Percentiles rank a stretch among this genome's conserved stretches.
phyloP scores from a whole-genome alignment of 2,797 vertebrate genomes.

The Enteromius paludinosus region DNA sequence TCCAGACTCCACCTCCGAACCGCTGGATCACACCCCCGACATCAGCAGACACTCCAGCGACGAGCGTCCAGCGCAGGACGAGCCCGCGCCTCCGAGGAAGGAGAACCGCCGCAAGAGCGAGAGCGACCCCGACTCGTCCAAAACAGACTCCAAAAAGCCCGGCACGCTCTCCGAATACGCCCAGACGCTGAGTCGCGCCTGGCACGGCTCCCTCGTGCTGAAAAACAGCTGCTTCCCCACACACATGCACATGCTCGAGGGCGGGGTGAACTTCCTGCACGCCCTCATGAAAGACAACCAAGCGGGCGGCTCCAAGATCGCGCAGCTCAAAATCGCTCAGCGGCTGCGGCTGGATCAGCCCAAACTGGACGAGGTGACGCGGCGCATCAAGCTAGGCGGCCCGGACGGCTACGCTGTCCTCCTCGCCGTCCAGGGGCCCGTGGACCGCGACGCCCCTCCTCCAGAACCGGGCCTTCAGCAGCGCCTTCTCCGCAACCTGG shows the following conservation, averaged over 20 bases:
- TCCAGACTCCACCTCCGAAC: conserved; percentile 83
- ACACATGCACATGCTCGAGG: conserved; percentile 93
- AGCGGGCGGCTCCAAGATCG: conserved; percentile 76
- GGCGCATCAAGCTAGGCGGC: conserved; percentile 91
- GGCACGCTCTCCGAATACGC: conserved; percentile 88
- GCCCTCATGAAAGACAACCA: conserved; percentile 86
- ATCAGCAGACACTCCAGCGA: conserved; percentile 61
- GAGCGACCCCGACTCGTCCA: conserved; percentile 61
- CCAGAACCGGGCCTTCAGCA: conserved; percentile 91
- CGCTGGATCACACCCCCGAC: conserved; percentile 81
- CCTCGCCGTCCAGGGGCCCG: conserved; percentile 88
- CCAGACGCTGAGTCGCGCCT: conserved; percentile 85
- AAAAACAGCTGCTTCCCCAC: conserved; percentile 99
- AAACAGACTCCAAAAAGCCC: conserved; percentile 69
- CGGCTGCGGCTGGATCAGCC: conserved; percentile 95
- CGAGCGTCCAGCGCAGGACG: conserved; percentile 72
- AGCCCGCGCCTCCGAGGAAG: conserved; percentile 72
- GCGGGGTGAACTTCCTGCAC: conserved; percentile 86
- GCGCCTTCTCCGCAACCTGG: conserved; percentile 94
- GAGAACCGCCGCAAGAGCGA: conserved; percentile 82
- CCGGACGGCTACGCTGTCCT: conserved; percentile 91
- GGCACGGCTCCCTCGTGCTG: conserved; percentile 93
- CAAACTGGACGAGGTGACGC: conserved; percentile 94
- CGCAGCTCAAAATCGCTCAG: conserved; percentile 97
- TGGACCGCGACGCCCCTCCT: conserved; percentile 78